phyloP scores from a whole-genome alignment of 2,888 invertebrate species.

The Zaprionus lineosus region DNA sequence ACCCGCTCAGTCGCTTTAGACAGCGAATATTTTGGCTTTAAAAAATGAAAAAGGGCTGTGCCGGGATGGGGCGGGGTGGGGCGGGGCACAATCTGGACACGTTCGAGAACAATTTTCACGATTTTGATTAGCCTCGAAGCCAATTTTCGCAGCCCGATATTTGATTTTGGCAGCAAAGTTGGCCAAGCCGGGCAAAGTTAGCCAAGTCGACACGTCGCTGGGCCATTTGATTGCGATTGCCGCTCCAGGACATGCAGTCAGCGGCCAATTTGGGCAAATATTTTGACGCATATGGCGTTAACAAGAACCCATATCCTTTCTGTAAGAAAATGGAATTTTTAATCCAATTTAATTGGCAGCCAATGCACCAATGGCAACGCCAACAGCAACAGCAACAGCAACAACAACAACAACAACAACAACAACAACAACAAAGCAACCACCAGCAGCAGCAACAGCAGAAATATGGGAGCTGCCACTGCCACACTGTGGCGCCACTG shows the following conservation, averaged over 20 bases:
- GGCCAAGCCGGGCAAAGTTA: constrained; percentile 5
- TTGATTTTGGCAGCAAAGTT: constrained; percentile 48
- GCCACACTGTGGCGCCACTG: no score
- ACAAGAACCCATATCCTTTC: constrained; percentile 42
- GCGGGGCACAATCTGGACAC: no score
- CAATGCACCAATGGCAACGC: constrained; percentile 26
- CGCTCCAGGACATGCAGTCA: constrained; percentile 45
- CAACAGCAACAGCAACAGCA: constrained; percentile 35
- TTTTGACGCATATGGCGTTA: constrained; percentile 57
- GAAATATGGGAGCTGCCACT: no score
- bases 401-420: constrained; percentile 23
- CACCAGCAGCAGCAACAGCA: constrained; percentile 8
- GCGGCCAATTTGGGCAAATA: constrained; percentile 49
- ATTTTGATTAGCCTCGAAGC: constrained; percentile 55
- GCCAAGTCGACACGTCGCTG: constrained; percentile 35
- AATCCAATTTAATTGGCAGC: constrained; percentile 74
- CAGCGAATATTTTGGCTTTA: constrained; percentile 21
- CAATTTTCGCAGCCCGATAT: constrained; percentile 51
- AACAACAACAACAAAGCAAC: constrained; percentile 1
- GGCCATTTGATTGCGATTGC: constrained; percentile 23
- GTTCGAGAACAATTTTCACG: constrained; percentile 52
- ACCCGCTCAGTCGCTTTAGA: no score
- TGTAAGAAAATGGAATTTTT: constrained; percentile 75
- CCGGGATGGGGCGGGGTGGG: no score
- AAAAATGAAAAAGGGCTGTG: constrained; percentile 20